Base-by-base conservation (phyloP, 1,140 invertebrate species). In the Physella acuta region DNA sequence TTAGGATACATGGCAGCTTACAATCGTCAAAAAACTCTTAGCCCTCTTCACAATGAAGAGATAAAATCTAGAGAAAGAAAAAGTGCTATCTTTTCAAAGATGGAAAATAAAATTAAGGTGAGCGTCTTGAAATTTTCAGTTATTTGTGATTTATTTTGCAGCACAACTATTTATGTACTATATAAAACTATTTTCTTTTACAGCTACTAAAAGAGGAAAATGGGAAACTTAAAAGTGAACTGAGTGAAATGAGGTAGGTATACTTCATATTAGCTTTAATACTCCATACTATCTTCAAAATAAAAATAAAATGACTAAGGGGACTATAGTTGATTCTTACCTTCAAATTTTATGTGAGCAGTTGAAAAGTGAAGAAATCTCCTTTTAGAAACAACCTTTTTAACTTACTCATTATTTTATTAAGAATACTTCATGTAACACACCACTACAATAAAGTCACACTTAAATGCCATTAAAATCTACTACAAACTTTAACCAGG, bases 121-220 rank as follows among this genome's bases (percentile, higher is more conserved):
- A 60, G n/a, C 24, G 30, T 5, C 11, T n/a, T 26, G 17, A 20
- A 3, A 11, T 33, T 60, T n/a, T 30, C n/a, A 3, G 20, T 33
- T 31, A 14, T 37, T 36, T 34, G 31, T 39, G 31, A 28, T 37
- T 36, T 37, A 31, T 37, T 39, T 11, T 62, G 20, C 39, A 31
- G 34, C 14, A 36, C 31, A n/a, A 31, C 39, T n/a, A n/a, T n/a
- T n/a, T n/a, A n/a, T n/a, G n/a, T n/a, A n/a, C n/a, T n/a, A n/a
- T n/a, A n/a, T n/a, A n/a, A n/a, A n/a, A n/a, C n/a, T n/a, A n/a
- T n/a, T 59, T 30, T 60, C 26, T 75, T 71, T 67, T 70, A 30
- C 62, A 79, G 78, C n/a, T 33, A 36, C 49, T 78, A 17, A 76
- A 79, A 70, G 72, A 68, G 65, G 78, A 79, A 76, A 79, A 79